Conservation (phyloP, 2,797 vertebrate genomes). For the Leptodactylus fallax region DNA sequence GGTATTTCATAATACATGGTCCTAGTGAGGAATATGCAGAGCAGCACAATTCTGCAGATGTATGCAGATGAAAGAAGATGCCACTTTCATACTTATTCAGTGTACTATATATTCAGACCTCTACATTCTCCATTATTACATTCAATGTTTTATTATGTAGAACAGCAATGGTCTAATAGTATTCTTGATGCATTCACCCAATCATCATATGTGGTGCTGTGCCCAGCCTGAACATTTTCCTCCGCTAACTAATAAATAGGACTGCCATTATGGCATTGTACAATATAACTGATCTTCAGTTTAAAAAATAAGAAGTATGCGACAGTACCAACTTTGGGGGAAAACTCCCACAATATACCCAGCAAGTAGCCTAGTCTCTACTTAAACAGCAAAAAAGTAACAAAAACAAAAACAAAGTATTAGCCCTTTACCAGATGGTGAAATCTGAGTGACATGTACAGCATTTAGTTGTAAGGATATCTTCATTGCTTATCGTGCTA, state of each 20-base stretch:
- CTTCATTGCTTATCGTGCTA: too few species aligned
- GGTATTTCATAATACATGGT: constrained; percentile 42
- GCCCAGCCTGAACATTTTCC: background rate
- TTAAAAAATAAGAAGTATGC: too few species aligned
- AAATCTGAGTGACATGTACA: too few species aligned
- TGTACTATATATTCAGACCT: background rate
- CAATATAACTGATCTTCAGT: too few species aligned
- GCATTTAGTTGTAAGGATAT: too few species aligned
- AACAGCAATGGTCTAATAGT: background rate
- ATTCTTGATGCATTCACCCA: background rate
- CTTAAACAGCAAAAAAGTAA: too few species aligned
- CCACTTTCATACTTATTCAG: constrained; percentile 29
- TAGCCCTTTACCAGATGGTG: too few species aligned
- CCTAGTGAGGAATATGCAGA: constrained; percentile 33
- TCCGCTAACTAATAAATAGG: background rate
- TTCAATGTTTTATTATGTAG: constrained; percentile 9
- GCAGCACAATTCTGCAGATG: constrained; percentile 19
- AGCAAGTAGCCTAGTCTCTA: too few species aligned
- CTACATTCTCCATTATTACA: constrained; percentile 14
- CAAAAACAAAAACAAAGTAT: too few species aligned
- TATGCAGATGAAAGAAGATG: background rate
- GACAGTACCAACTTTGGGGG: too few species aligned
- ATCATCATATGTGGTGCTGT: background rate
- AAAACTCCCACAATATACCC: too few species aligned
- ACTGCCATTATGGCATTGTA: background rate